Evolutionary conservation across 2,797 vertebrate genomes (phyloP), one percentile per base, ranked within the genome.

Genomic region (Momotus momota): DNA sequence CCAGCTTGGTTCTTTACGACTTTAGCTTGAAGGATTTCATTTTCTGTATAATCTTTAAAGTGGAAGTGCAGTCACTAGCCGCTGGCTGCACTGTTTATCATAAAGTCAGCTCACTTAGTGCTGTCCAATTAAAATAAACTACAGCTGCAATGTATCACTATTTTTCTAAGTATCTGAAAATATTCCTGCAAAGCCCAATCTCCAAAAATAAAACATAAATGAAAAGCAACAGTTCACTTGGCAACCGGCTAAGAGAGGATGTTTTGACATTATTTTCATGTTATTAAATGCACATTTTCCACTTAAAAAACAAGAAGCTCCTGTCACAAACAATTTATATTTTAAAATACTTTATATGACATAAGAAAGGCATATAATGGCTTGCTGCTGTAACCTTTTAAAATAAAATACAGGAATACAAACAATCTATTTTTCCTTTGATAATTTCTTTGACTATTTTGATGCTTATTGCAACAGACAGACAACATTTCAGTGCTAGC

Each of bases 241-340:
- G 95, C 91, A 95, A 38, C 46, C 84, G 62, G 58, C 17, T 61
- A 91, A 73, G 62, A 94, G 71, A 93, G 66, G 71, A 91, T 82
- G 90, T 95, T 96, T 89, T 93, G 93, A 97, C 85, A 83, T 88
- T 94, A 96, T 94, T 97, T 96, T 97, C 88, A 64, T 94, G 79
- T 94, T 97, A 97, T 95, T 96, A 96, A 96, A 97, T 66, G 86
- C 90, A 95, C 91, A 87, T 97, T 98, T 97, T 94, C 94, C 90
- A 96, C 94, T 96, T 95, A 35, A 97, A 91, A 97, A 96, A 65
- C 90, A 96, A 96, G 96, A 88, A 94, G 95, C 75, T 96, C 90
- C 94, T 96, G 95, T 93, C 96, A 96, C 62, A 95, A 88, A 58
- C 96, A 55, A 97, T 98, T 96, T 96, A 95, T 94, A 95, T 33